Base-by-base conservation (phyloP, 2,113 vertebrate species). In the Microcebus murinus region DNA sequence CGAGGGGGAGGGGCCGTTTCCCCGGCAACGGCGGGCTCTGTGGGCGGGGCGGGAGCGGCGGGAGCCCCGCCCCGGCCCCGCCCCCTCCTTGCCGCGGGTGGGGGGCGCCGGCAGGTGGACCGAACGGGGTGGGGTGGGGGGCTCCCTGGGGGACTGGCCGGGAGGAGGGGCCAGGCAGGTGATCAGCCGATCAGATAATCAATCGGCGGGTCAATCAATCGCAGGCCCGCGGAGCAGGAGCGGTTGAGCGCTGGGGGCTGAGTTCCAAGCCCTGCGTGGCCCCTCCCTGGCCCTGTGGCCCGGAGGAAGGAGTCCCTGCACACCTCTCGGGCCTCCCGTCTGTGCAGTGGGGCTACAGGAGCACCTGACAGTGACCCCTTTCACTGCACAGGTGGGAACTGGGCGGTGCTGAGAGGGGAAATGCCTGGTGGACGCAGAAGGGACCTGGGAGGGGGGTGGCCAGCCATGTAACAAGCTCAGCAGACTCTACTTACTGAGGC, bases 1-100 rank as follows among this genome's bases (percentile, higher is more conserved):
- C 11, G 98, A 79, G 98, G 98, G 98, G 98, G 98, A 98, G 98
- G 99, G 99, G 99, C 98, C 98, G 98, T 99, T 99, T 98, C 99
- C 98, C 98, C 95, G 98, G 99, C 98, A 99, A 99, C 99, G 98
- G 98, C 96, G 91, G 57, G 88, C 92, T 96, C 96, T 73, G 96
- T 29, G 96, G 42, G 3, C 59, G 11, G 42, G 96, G 97, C 79
- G 95, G 91, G 95, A 31, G 2, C 48, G 80, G 88, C 87, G 21
- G 12, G 50, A 81, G 50, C 45, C 90, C 80, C 50, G 92, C 86
- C 87, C 81, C 5, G 0, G 3, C 0, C 67, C 13, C n/a, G 63
- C 52, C 67, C 27, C 70, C 31, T 34, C 42, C 31, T 10, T 5
- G n/a, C 67, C 0, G 48, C 7, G 4, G 52, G 27, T 27, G 1